Evolutionary conservation across 2,113 vertebrate genomes (phyloP).

Genomic region (Dascyllus trimaculatus): DNA sequence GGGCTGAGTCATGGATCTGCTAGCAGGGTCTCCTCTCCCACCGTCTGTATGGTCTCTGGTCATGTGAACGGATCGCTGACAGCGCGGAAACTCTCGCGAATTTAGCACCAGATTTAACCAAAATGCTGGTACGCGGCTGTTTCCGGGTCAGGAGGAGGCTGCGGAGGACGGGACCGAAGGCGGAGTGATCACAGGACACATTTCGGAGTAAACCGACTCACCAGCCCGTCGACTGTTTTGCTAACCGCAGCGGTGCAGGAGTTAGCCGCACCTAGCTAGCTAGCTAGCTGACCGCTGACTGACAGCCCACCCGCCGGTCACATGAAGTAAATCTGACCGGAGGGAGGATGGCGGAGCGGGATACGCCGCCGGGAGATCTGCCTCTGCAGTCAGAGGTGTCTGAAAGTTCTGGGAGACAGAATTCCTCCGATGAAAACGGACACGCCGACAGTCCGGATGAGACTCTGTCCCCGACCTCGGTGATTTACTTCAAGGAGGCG

Average conservation of each 20-base stretch:
- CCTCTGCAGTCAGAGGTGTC: constrained; percentile 42
- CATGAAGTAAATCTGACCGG: constrained; percentile 62
- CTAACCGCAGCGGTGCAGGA: background rate
- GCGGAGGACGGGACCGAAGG: constrained; percentile 32
- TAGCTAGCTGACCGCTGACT: constrained; percentile 4
- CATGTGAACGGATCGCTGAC: constrained; percentile 17
- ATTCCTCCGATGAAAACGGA: constrained; percentile 75
- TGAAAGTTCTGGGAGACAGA: constrained; percentile 47
- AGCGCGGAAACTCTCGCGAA: constrained; percentile 68
- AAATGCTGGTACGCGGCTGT: background rate
- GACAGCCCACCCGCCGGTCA: constrained; percentile 43
- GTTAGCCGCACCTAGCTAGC: constrained; percentile 22
- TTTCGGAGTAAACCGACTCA: background rate
- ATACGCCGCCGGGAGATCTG: constrained; percentile 7
- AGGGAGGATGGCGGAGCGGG: constrained; percentile 77
- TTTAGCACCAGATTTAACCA: constrained; percentile 28
- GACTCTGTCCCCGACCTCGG: constrained; percentile 84
- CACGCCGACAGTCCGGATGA: constrained; percentile 81
- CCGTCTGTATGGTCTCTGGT: constrained; percentile 6
- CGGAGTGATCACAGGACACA: constrained; percentile 1
- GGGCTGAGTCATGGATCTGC: accelerated
- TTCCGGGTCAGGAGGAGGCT: constrained; percentile 52
- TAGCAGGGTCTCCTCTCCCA: background rate
- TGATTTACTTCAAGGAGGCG: constrained; percentile 87
- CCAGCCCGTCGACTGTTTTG: background rate